phyloP scores from a whole-genome alignment of 2,797 vertebrate genomes.

The Spheniscus humboldti region DNA sequence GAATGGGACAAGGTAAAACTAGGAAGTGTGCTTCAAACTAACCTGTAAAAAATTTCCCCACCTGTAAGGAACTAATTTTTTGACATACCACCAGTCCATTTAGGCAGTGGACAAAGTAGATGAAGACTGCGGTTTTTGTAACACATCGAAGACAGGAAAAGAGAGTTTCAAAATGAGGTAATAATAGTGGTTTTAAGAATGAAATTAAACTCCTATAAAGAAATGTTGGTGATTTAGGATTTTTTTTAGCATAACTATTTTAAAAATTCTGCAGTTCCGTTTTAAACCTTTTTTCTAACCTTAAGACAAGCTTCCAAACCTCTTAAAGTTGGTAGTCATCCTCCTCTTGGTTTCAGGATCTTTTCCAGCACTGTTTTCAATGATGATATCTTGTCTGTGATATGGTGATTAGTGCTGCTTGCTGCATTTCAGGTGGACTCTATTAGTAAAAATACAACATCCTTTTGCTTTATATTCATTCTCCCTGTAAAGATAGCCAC shows the following conservation, averaged over 20 bases:
- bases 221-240: background rate
- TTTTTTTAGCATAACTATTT: background rate
- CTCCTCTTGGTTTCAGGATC: background rate
- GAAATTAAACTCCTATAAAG: background rate
- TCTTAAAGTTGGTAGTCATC: background rate
- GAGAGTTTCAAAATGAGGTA: background rate
- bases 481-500: background rate
- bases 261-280: background rate
- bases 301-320: background rate
- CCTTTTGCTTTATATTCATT: background rate
- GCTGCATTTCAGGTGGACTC: background rate
- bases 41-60: background rate
- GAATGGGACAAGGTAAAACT: background rate
- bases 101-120: background rate
- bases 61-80: background rate
- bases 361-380: background rate
- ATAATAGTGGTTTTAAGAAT: background rate
- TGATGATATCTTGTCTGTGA: too few relatives aligned
- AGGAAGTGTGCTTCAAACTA: background rate
- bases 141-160: background rate
- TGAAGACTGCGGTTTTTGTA: background rate
- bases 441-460: background rate
- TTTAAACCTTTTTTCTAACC: background rate
- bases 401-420: background rate
- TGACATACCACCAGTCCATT: background rate